These are phyloP conservation scores for Danio aesculapii DNA, from an alignment of 2,797 vertebrate species.

Conservation along the genomic window DNA sequence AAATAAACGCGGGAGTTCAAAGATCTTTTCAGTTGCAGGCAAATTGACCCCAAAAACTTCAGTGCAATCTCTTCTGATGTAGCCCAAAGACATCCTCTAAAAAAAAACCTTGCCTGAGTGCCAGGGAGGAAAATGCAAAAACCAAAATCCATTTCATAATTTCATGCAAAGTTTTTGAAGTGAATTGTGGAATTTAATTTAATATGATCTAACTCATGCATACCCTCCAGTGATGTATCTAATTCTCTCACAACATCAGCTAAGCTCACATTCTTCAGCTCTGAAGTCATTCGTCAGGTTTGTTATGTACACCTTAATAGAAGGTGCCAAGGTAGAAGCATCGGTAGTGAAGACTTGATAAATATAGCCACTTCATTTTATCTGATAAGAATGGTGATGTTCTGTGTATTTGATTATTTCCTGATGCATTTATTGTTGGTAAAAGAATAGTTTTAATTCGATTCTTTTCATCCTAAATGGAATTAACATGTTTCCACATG, in stretches of 20 bases:
- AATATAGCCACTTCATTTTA: background rate
- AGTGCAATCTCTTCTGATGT: slow-evolving; percentile 47
- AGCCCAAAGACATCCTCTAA: slow-evolving; percentile 64
- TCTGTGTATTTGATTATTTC: background rate
- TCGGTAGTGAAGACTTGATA: slow-evolving; percentile 7
- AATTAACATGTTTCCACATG: slow-evolving; percentile 15
- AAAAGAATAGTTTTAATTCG: background rate
- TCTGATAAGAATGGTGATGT: background rate
- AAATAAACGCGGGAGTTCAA: slow-evolving; percentile 54
- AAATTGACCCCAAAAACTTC: background rate
- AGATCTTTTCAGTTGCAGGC: slow-evolving; percentile 54
- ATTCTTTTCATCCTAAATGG: background rate
- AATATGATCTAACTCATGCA: slow-evolving; percentile 56
- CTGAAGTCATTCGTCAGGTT: slow-evolving; percentile 59
- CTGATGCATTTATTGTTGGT: background rate
- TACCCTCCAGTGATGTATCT: slow-evolving; percentile 60
- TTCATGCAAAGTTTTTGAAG: slow-evolving; percentile 45
- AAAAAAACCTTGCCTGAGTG: slow-evolving; percentile 56
- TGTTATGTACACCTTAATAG: slow-evolving; percentile 56
- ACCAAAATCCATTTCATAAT: slow-evolving; percentile 47
- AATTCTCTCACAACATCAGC: slow-evolving; percentile 51
- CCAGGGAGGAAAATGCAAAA: slow-evolving; percentile 49
- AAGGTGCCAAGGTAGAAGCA: slow-evolving; percentile 24
- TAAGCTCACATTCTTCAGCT: slow-evolving; percentile 52
- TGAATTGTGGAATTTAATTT: slow-evolving; percentile 48